A percentile compares a stretch with the other conserved stretches of the same genome.
These are phyloP conservation scores for Coenobita brevimanus DNA, from an alignment of 1,140 invertebrate species.

Conservation along the genomic window DNA sequence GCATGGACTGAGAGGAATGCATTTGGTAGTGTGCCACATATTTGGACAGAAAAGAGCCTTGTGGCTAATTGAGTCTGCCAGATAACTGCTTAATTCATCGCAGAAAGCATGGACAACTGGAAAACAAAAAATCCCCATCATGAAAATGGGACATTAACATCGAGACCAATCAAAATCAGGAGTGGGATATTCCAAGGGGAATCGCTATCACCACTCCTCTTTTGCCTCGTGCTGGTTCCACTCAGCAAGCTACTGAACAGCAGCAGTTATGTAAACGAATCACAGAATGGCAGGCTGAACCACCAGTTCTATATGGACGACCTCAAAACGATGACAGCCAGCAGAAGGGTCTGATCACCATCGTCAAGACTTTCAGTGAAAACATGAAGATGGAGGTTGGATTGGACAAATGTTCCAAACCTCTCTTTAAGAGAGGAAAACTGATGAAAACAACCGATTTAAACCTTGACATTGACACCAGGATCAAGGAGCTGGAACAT, in stretches of 20 bases:
- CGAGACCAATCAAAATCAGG: neutral
- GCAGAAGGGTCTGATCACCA: too few relatives aligned
- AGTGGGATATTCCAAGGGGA: too few relatives aligned
- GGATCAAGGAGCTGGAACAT: too few relatives aligned
- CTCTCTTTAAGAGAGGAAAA: too few relatives aligned
- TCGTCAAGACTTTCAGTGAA: too few relatives aligned
- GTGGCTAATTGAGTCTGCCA: neutral
- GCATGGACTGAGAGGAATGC: neutral
- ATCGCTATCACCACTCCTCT: neutral
- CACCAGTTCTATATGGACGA: neutral
- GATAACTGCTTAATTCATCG: neutral
- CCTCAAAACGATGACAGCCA: neutral
- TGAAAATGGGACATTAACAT: neutral
- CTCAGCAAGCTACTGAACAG: neutral
- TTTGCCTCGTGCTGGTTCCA: neutral
- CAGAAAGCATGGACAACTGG: neutral
- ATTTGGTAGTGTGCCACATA: neutral
- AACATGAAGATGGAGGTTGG: too few relatives aligned
- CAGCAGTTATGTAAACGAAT: neutral
- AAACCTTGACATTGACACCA: too few relatives aligned
- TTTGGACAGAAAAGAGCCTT: neutral
- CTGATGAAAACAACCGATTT: too few relatives aligned
- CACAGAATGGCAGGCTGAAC: neutral
- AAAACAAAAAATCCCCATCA: neutral
- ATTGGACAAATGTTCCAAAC: too few relatives aligned